Percentiles rank a stretch among this genome's conserved stretches.
These are phyloP conservation scores for Coreoperca whiteheadi DNA, from an alignment of 2,113 vertebrate genomes.

Conservation along the genomic window DNA sequence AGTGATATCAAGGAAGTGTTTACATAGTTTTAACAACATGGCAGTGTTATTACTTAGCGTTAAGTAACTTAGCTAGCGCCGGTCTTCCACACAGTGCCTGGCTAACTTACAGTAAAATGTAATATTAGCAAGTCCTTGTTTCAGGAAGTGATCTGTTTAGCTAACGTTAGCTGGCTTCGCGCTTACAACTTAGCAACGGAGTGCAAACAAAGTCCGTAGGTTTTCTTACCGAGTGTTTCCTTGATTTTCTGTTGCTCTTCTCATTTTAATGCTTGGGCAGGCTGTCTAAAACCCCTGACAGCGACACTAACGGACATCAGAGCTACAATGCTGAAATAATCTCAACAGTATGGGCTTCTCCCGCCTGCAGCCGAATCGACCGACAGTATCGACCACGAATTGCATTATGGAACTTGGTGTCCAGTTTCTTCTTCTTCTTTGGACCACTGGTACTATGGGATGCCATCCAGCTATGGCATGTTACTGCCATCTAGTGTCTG, in stretches of 20 bases:
- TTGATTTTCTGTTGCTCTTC: conserved; percentile 49
- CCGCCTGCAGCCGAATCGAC: conserved; percentile 31
- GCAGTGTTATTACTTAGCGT: background rate
- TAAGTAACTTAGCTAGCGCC: background rate
- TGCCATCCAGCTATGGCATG: no score
- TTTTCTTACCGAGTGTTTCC: conserved; percentile 52
- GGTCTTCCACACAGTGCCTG: background rate
- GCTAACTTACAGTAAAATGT: background rate
- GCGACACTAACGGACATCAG: no score
- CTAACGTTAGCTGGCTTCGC: conserved; percentile 32
- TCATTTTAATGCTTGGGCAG: conserved; percentile 34
- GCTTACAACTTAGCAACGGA: background rate
- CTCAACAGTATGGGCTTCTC: conserved; percentile 7
- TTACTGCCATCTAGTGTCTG: no score
- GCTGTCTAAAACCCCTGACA: background rate
- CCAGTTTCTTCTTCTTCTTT: no score
- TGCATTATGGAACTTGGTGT: conserved; percentile 69
- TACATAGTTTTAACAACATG: background rate
- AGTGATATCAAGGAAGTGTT: background rate
- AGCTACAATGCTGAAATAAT: background rate
- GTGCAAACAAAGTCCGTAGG: background rate
- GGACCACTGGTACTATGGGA: no score
- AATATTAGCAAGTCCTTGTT: conserved; percentile 16
- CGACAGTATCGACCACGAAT: background rate
- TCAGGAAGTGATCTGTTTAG: conserved; percentile 62